These are phyloP conservation scores for Sipha maydis DNA, from an alignment of 2,888 invertebrate genomes.

Conservation along the genomic window DNA sequence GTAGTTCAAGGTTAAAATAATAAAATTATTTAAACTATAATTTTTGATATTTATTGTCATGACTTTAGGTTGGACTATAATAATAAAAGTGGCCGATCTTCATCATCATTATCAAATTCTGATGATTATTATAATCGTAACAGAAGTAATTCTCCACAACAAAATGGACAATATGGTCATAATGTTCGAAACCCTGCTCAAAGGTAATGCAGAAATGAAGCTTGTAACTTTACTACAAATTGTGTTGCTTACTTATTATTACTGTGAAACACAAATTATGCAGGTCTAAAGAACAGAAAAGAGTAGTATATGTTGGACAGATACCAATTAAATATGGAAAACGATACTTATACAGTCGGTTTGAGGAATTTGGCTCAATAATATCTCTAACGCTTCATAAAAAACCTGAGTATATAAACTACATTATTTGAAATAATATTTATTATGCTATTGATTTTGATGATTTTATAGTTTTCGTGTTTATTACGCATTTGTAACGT, in stretches of 20 bases:
- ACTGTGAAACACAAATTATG: constrained; percentile 23
- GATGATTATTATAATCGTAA: constrained; percentile 52
- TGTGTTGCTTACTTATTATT: neutral
- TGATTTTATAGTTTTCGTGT: constrained; percentile 47
- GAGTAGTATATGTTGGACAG: constrained; percentile 55
- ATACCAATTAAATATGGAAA: constrained; percentile 58
- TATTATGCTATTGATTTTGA: neutral
- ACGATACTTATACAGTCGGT: constrained; percentile 38
- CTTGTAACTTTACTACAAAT: neutral
- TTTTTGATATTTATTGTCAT: neutral
- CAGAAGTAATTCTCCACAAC: neutral
- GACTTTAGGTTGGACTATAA: constrained; percentile 13
- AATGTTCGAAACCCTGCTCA: constrained; percentile 7
- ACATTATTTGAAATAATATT: neutral
- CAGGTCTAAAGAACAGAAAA: constrained; percentile 45
- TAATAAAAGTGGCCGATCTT: constrained; percentile 38
- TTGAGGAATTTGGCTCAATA: constrained; percentile 43
- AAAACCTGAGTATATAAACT: constrained; percentile 40
- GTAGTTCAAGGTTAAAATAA: neutral
- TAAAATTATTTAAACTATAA: neutral
- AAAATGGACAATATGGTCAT: constrained; percentile 23
- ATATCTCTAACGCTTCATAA: constrained; percentile 42
- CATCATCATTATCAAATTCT: constrained; percentile 19
- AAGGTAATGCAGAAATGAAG: constrained; percentile 44
- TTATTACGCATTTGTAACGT: constrained; percentile 59